Base-by-base conservation (phyloP, 2,888 invertebrate species). In the Idaea biselata region DNA sequence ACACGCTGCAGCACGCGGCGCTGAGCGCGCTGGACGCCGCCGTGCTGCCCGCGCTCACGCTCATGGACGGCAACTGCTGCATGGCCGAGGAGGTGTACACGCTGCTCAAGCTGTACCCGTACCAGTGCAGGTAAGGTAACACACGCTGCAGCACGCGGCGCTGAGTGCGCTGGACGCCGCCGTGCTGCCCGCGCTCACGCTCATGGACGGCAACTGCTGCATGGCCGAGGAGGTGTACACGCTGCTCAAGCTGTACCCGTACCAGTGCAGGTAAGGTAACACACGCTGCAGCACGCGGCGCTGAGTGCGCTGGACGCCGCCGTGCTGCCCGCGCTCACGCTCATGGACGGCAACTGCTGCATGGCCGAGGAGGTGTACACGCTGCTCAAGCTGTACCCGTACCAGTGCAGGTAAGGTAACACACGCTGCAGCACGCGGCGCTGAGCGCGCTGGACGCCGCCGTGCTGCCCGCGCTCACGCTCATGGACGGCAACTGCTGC, bases 191-290 rank as follows among this genome's bases (percentile, higher is more conserved):
- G 95, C 98, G 0, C 92, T 99, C 18, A 97, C 98, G 0, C 95
- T 98, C 73, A 94, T 98, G 93, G 97, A 98, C 70, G 96, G 97
- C 75, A 99, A 99, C 87, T 99, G 98, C 82, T 97, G 98, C 73
- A 95, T 99, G 84, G 97, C 99, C 2, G 99, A 99, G 86, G 99
- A 99, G 86, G 94, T 99, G 66, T 99, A 99, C 97, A 95, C 95
- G 59, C 94, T 99, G 58, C 87, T 98, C n/a, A 96, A 96, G 81
- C 89, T 95, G 61, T 97, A 96, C 86, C 97, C 97, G 0, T 97
- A 98, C 83, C 96, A 97, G 73, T 95, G 94, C 87, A 93, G 96
- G 86, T 96, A 93, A 70, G 44, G 61, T 59, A 25, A 25, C 25
- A 25, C 6, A 93, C 98, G 58, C 88, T 99, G 63, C 99, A 99